Evolutionary conservation across 2,888 invertebrate genomes (phyloP), one percentile per base, ranked within the genome.

Genomic region (Caenorhabditis japonica): DNA sequence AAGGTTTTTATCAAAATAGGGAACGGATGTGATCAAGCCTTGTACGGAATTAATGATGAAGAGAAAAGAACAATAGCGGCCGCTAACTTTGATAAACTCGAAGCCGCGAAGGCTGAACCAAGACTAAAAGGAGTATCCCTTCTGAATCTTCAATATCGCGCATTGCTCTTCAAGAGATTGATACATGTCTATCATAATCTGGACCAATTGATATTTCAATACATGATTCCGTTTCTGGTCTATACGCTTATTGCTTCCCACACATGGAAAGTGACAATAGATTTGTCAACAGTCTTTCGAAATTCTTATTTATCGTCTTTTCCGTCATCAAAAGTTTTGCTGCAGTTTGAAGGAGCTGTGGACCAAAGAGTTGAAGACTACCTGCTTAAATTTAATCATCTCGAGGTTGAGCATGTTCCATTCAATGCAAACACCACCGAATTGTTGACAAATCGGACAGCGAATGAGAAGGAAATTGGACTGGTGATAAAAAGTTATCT

Each of bases 1-100:
- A 84, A 85, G 60, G 85, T 86, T 4, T 85, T 84, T 64, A 66
- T 83, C 38, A 58, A 51, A 23, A 44, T 68, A 17, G 51, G 47
- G 15, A 58, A 44, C 13, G 56, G 55, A 27, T 61, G 61, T 17
- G 61, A 61, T 44, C 36, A 41, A 27, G 52, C 49, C 17, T 12
- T 61, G 44, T 44, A 30, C 13, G 61, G 61, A 5, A 44, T 52
- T 3, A 53, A 62, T 38, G 53, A 53, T 17, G 39, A 44, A n/a
- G 53, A 53, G 23, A 62, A 17, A 21, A 12, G 62, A 15, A 46
- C 38, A 17, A 36, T 7, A 44, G 44, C 53, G 3, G 53, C 53
- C 19, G 15, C 23, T 7, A 53, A 53, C 27, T 62, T 53, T 30
- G 27, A 44, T 17, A 33, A 23, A 19, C 30, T 60, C 10, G 38